Conservation (phyloP, 2,888 invertebrate genomes). For the Trichopoda pennipes region DNA sequence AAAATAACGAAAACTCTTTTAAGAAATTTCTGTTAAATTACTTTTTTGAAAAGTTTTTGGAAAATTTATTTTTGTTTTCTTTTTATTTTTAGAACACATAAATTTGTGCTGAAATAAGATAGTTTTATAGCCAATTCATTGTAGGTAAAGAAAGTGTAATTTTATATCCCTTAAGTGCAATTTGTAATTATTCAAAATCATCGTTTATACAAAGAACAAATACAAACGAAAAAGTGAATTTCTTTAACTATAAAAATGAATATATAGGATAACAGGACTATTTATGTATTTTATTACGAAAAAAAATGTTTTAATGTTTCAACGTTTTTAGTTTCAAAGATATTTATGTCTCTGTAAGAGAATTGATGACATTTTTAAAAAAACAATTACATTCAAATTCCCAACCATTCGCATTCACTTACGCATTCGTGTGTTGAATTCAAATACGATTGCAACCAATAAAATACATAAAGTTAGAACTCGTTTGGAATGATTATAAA, state of each 20-base stretch:
- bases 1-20: slow-evolving; percentile 29
- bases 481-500: slow-evolving; percentile 47
- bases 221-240: slow-evolving; percentile 6
- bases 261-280: slow-evolving; percentile 9
- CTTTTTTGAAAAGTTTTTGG: slow-evolving; percentile 54
- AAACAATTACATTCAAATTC: slow-evolving; percentile 62
- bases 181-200: slow-evolving; percentile 77
- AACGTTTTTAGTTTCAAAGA: slow-evolving; percentile 49
- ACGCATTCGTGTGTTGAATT: slow-evolving; percentile 43
- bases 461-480: background rate
- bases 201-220: slow-evolving; percentile 67
- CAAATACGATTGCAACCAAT: slow-evolving; percentile 41
- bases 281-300: slow-evolving; percentile 38
- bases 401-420: slow-evolving; percentile 28
- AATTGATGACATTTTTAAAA: slow-evolving; percentile 66
- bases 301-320: slow-evolving; percentile 46
- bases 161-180: slow-evolving; percentile 74
- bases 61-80: background rate
- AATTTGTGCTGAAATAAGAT: slow-evolving; percentile 51
- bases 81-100: slow-evolving; percentile 41
- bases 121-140: slow-evolving; percentile 66
- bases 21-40: slow-evolving; percentile 61
- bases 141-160: slow-evolving; percentile 57
- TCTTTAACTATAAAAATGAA: slow-evolving; percentile 11
- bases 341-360: slow-evolving; percentile 60